A percentile compares a stretch with the other conserved stretches of the same genome.
Evolutionary conservation across 2,113 vertebrate genomes (phyloP).

Genomic region (Trachemys scripta): DNA sequence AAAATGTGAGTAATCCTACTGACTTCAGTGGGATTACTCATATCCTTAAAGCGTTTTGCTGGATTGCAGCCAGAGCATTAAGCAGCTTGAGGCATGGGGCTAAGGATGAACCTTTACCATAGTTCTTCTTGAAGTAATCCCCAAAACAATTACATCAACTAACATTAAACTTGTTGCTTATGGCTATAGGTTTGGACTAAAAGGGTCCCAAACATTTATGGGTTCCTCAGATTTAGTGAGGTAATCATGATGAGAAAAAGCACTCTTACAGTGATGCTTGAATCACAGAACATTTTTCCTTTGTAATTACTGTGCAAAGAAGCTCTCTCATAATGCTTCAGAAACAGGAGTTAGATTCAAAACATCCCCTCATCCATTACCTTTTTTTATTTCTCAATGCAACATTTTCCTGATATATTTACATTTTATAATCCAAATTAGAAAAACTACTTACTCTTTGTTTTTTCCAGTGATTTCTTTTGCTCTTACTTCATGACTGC

Average conservation of each 20-base stretch:
- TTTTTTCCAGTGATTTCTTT: conserved; percentile 71
- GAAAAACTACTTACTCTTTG: conserved; percentile 82
- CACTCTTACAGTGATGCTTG: not conserved
- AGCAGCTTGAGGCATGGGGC: not conserved
- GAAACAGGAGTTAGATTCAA: not conserved
- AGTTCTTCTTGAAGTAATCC: not conserved
- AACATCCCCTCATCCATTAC: not conserved
- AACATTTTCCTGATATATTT: not conserved
- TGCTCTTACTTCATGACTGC: conserved; percentile 74
- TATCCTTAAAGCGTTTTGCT: not conserved
- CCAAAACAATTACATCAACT: not conserved
- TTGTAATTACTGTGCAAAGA: not conserved
- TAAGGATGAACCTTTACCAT: not conserved
- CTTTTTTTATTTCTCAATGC: not conserved
- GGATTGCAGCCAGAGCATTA: not conserved
- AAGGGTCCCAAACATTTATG: not conserved
- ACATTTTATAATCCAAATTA: not conserved
- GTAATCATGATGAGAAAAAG: not conserved
- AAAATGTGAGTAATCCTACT: not conserved
- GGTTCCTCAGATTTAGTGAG: not conserved
- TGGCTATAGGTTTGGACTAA: not conserved
- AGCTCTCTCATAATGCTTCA: not conserved
- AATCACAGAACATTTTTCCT: not conserved
- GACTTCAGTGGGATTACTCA: not conserved
- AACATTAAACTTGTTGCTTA: not conserved